These are phyloP conservation scores for Nudaria mundana DNA, from an alignment of 2,888 invertebrate genomes.

Conservation along the genomic window DNA sequence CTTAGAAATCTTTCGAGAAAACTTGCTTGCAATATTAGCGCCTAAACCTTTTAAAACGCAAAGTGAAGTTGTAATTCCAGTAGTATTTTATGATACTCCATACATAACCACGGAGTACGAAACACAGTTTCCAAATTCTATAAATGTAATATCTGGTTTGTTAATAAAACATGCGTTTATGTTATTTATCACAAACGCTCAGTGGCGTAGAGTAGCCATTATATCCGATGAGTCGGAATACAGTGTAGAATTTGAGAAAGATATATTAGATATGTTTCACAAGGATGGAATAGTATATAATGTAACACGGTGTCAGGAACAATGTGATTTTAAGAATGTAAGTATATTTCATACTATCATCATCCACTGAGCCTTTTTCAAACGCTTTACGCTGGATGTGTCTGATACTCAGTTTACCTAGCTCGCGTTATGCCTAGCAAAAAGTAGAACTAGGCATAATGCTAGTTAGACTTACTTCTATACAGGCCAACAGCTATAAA, in stretches of 20 bases:
- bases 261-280: constrained; percentile 25
- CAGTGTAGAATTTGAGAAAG: constrained; percentile 35
- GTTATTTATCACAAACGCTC: constrained; percentile 22
- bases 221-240: constrained; percentile 39
- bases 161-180: constrained; percentile 19
- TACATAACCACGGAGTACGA: constrained; percentile 3
- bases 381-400: too few species aligned
- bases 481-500: too few species aligned
- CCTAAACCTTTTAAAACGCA: constrained; percentile 12
- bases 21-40: constrained; percentile 17
- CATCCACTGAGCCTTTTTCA: too few species aligned
- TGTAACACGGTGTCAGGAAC: constrained; percentile 24
- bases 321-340: constrained; percentile 23
- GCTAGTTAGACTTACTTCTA: too few species aligned
- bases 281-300: constrained; percentile 21
- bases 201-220: constrained; percentile 41
- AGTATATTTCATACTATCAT: too few species aligned
- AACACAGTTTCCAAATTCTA: constrained; percentile 17
- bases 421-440: too few species aligned
- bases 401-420: too few species aligned
- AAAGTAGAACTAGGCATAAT: too few species aligned
- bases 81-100: constrained; percentile 29
- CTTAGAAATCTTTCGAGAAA: not conserved
- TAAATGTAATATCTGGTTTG: constrained; percentile 9
- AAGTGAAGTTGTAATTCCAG: constrained; percentile 4